phyloP scores from a whole-genome alignment of 2,888 invertebrate genomes.

The Lepidochrysops patricia region DNA sequence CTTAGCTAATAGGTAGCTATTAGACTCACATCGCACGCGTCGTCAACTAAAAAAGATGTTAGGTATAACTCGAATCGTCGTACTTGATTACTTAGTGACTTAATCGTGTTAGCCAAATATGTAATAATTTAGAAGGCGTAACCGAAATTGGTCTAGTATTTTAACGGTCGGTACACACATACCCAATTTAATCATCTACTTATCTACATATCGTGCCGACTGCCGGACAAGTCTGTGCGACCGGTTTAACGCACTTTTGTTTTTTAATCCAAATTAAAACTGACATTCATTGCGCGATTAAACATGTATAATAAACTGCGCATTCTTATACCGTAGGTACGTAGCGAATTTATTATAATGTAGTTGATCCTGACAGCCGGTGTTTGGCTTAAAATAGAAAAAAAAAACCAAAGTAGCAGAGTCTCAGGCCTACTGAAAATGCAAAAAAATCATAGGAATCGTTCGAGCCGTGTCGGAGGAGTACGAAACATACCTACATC shows the following conservation, averaged over 20 bases:
- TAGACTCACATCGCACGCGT: too few relatives aligned
- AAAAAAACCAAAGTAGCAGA: too few relatives aligned
- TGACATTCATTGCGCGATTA: neutral
- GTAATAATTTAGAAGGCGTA: neutral
- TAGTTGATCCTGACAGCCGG: too few relatives aligned
- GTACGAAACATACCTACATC: too few relatives aligned
- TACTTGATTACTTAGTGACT: neutral
- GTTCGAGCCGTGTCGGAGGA: too few relatives aligned
- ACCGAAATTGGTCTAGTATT: neutral
- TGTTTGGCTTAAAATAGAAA: too few relatives aligned
- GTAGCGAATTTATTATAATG: too few relatives aligned
- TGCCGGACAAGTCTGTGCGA: neutral
- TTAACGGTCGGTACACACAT: conserved; percentile 2
- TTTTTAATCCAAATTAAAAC: neutral
- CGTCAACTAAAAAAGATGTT: neutral
- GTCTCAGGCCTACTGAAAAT: too few relatives aligned
- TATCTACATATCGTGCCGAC: neutral
- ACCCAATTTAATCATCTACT: neutral
- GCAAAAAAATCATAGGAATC: too few relatives aligned
- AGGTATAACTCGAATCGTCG: neutral
- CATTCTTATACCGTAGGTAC: too few relatives aligned
- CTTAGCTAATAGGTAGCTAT: too few relatives aligned
- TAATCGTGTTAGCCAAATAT: neutral
- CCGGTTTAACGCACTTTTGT: neutral
- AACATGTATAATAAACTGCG: too few relatives aligned